Conservation (phyloP, 1,140 invertebrate species). For the Drosophila mayri region DNA sequence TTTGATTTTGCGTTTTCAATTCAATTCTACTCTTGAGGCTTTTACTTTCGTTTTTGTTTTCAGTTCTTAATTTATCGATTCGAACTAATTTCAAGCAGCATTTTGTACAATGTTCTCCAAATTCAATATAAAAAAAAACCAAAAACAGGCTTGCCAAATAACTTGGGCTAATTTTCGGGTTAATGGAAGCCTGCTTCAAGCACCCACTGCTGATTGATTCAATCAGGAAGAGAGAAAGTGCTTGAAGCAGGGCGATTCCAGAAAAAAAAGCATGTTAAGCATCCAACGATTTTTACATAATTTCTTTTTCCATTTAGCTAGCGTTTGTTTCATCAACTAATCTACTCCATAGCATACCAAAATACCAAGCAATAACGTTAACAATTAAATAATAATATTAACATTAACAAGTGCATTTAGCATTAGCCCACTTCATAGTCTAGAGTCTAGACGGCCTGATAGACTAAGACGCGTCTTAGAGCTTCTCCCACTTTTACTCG, state of each 20-base stretch:
- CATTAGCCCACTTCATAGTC: conserved; percentile 51
- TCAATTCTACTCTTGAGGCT: conserved; percentile 39
- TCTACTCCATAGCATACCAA: conserved; percentile 48
- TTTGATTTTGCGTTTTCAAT: conserved; percentile 57
- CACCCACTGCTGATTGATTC: conserved; percentile 4
- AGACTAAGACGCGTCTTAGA: conserved; percentile 37
- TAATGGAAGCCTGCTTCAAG: conserved; percentile 25
- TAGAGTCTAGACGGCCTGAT: conserved; percentile 46
- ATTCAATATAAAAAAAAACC: conserved; percentile 16
- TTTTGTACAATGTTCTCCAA: conserved; percentile 49
- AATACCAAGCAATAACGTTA: conserved; percentile 49
- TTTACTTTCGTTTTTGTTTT: conserved; percentile 46
- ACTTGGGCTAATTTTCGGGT: conserved; percentile 16
- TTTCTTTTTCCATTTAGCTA: conserved; percentile 56
- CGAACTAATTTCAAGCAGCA: conserved; percentile 46
- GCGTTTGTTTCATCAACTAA: conserved; percentile 58
- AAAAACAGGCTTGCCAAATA: conserved; percentile 40
- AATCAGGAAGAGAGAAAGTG: conserved; percentile 1
- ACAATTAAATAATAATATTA: conserved; percentile 33
- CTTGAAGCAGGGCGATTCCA: conserved; percentile 26
- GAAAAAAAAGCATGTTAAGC: conserved; percentile 55
- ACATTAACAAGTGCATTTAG: conserved; percentile 44
- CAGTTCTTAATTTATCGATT: conserved; percentile 37
- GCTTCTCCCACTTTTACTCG: conserved; percentile 44
- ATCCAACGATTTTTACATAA: conserved; percentile 56